These are phyloP conservation scores for Saguinus imperator DNA, from an alignment of 2,113 vertebrate species.

Conservation along the genomic window DNA sequence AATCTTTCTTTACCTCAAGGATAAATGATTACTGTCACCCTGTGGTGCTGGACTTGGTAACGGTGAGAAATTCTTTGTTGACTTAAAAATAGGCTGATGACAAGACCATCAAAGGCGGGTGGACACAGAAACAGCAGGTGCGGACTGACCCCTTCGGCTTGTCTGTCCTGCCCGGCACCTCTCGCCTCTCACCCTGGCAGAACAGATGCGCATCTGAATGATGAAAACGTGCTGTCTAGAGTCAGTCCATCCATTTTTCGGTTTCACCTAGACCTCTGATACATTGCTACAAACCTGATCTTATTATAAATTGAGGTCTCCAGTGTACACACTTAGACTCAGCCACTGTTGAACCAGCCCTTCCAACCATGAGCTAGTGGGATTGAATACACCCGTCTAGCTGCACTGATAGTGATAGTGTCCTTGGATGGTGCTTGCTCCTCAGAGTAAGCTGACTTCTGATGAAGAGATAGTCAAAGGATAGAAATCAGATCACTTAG, in stretches of 20 bases:
- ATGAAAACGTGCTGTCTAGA: fast-evolving
- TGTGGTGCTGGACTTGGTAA: background rate
- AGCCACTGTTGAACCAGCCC: background rate
- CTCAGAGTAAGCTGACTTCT: background rate
- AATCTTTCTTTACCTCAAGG: background rate
- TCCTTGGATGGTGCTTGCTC: background rate
- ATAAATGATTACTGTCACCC: background rate
- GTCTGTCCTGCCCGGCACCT: fast-evolving
- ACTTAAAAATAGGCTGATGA: background rate
- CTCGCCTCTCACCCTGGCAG: background rate
- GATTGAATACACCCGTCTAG: fast-evolving
- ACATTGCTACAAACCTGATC: background rate
- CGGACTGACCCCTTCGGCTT: fast-evolving
- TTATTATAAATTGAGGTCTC: background rate
- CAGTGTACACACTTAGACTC: fast-evolving
- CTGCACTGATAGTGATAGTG: background rate
- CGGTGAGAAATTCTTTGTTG: background rate
- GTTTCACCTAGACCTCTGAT: background rate
- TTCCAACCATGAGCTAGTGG: background rate
- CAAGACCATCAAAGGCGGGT: background rate
- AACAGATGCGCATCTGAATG: fast-evolving
- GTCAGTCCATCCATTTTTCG: background rate
- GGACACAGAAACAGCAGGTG: background rate
- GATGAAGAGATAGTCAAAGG: background rate
- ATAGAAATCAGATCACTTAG: background rate